These are phyloP conservation scores for Ceratotherium simum DNA, from an alignment of 2,113 vertebrate genomes.

Conservation along the genomic window DNA sequence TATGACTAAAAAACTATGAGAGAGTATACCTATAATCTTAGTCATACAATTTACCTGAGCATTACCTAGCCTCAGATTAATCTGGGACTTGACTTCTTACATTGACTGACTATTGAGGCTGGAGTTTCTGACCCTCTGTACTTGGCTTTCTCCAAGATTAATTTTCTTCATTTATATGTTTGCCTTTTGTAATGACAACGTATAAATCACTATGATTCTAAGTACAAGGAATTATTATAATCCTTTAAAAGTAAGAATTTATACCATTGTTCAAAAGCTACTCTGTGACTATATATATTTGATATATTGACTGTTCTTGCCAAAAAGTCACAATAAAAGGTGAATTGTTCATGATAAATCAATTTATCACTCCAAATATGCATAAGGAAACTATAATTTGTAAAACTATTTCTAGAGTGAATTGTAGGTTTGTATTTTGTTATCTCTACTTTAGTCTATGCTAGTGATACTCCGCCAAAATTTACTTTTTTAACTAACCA, in stretches of 20 bases:
- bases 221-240: conserved; percentile 34
- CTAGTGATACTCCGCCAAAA: not conserved
- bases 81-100: not conserved
- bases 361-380: conserved; percentile 11
- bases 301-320: not conserved
- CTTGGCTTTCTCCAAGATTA: conserved; percentile 62
- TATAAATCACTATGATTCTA: conserved; percentile 25
- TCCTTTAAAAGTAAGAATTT: conserved; percentile 24
- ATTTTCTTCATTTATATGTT: conserved; percentile 66
- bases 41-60: not conserved
- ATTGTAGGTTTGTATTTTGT: conserved; percentile 23
- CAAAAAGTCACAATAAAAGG: conserved; percentile 38
- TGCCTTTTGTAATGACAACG: conserved; percentile 56
- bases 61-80: not conserved
- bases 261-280: conserved; percentile 22
- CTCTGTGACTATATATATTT: conserved; percentile 1
- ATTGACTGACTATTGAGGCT: not conserved
- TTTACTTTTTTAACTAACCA: not conserved
- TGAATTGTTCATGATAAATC: conserved; percentile 34
- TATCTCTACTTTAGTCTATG: not conserved
- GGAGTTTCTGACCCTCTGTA: not conserved
- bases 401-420: conserved; percentile 8
- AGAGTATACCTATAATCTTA: not conserved
- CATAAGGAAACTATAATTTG: conserved; percentile 20
- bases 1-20: not conserved